Evolutionary conservation across 2,888 invertebrate genomes (phyloP).

Genomic region (Synanthedon myopaeformis): DNA sequence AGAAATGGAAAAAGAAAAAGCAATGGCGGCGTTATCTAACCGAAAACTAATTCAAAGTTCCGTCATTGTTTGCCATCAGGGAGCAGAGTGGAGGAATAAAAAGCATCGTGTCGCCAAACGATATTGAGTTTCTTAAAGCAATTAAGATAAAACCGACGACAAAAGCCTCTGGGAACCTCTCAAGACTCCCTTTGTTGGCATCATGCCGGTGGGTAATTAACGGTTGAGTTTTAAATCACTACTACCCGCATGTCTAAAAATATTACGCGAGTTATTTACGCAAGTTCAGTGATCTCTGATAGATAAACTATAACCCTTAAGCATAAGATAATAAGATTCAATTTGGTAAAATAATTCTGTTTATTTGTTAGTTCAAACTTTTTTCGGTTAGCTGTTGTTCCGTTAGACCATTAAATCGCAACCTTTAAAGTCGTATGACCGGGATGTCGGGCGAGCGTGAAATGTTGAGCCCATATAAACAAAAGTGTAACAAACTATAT

Average conservation of each 20-base stretch:
- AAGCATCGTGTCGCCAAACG: conserved; percentile 64
- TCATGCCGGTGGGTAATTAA: conserved; percentile 40
- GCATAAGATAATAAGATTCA: too few species aligned
- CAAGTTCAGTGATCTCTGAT: too few species aligned
- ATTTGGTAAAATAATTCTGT: too few species aligned
- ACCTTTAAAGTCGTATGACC: too few species aligned
- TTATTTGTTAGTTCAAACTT: too few species aligned
- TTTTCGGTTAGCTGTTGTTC: too few species aligned
- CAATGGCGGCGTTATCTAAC: conserved; percentile 42
- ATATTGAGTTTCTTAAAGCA: conserved; percentile 66
- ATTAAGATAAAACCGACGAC: conserved; percentile 64
- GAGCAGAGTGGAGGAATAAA: conserved; percentile 48
- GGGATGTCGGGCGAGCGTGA: too few species aligned
- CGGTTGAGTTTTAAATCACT: conserved; percentile 27
- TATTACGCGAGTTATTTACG: too few species aligned
- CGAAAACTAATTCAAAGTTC: conserved; percentile 63
- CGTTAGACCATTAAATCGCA: too few species aligned
- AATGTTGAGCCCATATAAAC: too few species aligned
- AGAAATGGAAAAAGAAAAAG: conserved; percentile 11
- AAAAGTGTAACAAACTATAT: too few species aligned
- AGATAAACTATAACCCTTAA: too few species aligned
- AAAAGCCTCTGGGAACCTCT: conserved; percentile 42
- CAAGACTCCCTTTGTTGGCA: conserved; percentile 32
- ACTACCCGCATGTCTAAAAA: conserved; percentile 26
- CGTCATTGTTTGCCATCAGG: conserved; percentile 53